Base-by-base conservation (phyloP, 2,797 vertebrate species). In the Sebastes trivittatus region DNA sequence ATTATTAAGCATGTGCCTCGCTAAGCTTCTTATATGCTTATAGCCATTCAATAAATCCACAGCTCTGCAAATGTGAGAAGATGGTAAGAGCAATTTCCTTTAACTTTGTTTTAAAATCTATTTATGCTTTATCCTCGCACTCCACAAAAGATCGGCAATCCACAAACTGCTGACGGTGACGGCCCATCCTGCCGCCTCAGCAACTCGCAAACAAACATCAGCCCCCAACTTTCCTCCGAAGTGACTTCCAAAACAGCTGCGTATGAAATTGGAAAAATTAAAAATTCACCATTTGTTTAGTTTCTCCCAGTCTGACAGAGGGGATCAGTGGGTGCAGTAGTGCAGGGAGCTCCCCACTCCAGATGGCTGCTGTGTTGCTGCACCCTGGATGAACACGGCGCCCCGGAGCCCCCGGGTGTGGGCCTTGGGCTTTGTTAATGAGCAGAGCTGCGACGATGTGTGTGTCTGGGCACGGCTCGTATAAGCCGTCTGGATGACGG, bases 101-200 rank as follows among this genome's bases (percentile, higher is more conserved):
- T 67, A 72, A 85, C 77, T 82, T 74, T 74, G 65, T 89, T 76
- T 85, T 81, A 55, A 80, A 86, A 86, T 86, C 78, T 84, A 58
- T 87, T 86, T 74, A 61, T 75, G 74, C 65, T 80, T 84, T 63
- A 52, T 76, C 67, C 78, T 67, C 20, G 11, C 46, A 11, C 49
- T 63, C 29, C n/a, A 69, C 69, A 73, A 77, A 82, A 85, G n/a
- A 82, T 56, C 30, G n/a, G n/a, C 63, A 78, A 73, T 77, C 59
- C 42, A 36, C 72, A 89, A 90, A 90, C 56, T 88, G 88, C 87
- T 90, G 87, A 92, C 82, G 58, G 30, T 6, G 13, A 52, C 2
- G 4, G 22, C 68, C 6, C 70, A 65, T 79, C 67, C 22, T 71
- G 86, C 82, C 14, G 62, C 77, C 71, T 87, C 89, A 89, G 89